phyloP scores from a whole-genome alignment of 2,888 invertebrate species.

The Hylaea fasciaria region DNA sequence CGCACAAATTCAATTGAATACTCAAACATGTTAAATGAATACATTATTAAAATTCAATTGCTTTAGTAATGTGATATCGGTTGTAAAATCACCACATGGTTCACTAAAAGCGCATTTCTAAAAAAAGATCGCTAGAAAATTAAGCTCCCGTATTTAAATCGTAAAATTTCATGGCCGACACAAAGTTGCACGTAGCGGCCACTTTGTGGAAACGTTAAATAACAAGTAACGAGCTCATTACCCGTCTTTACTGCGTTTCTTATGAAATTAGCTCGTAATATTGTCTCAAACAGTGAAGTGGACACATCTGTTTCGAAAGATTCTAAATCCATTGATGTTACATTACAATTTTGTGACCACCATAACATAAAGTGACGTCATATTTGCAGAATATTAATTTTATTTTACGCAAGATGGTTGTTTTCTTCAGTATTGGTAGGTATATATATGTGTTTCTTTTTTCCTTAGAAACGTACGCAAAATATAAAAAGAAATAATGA shows the following conservation, averaged over 20 bases:
- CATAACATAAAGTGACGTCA: too few species aligned
- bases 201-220: slow-evolving; percentile 35
- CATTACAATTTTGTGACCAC: too few species aligned
- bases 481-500: slow-evolving; percentile 4
- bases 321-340: slow-evolving; percentile 8
- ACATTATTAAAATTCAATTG: too few species aligned
- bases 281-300: slow-evolving; percentile 4
- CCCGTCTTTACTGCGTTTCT: slow-evolving; percentile 28
- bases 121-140: slow-evolving; percentile 30
- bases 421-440: too few species aligned
- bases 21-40: too few species aligned
- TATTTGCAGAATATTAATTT: background rate
- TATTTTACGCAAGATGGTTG: too few species aligned
- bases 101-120: slow-evolving; percentile 7
- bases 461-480: background rate
- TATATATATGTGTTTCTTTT: too few species aligned
- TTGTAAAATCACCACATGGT: too few species aligned
- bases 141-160: slow-evolving; percentile 32
- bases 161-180: slow-evolving; percentile 30
- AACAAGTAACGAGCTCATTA: slow-evolving; percentile 30
- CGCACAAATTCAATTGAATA: too few species aligned
- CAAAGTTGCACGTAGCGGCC: slow-evolving; percentile 30
- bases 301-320: slow-evolving; percentile 18
- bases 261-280: slow-evolving; percentile 27
- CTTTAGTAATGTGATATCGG: too few species aligned